A percentile compares a stretch with the other conserved stretches of the same genome.
These are phyloP conservation scores for Scotopteryx bipunctaria DNA, from an alignment of 2,888 invertebrate genomes.

Conservation along the genomic window DNA sequence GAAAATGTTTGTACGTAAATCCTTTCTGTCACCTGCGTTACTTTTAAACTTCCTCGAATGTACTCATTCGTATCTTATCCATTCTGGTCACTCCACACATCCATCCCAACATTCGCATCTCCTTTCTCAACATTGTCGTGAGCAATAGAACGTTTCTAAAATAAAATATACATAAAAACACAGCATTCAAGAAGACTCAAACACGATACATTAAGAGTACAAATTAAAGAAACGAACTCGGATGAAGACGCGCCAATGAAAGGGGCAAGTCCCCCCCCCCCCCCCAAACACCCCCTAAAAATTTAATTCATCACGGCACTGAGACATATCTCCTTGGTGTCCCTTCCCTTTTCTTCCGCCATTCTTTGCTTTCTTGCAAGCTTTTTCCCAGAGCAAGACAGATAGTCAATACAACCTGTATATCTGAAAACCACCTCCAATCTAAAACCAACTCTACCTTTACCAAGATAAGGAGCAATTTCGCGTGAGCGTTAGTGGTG, in stretches of 20 bases:
- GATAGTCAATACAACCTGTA: slow-evolving; percentile 52
- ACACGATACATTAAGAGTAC: slow-evolving; percentile 58
- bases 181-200: slow-evolving; percentile 31
- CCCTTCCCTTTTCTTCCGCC: slow-evolving; percentile 78
- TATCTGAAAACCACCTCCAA: slow-evolving; percentile 40
- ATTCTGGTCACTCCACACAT: no score
- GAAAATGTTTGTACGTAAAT: background rate
- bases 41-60: no score
- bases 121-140: no score
- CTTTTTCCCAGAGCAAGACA: slow-evolving; percentile 74
- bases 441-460: slow-evolving; percentile 34
- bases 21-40: no score
- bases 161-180: background rate
- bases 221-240: slow-evolving; percentile 75
- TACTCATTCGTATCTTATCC: no score
- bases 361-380: slow-evolving; percentile 82
- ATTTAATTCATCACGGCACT: slow-evolving; percentile 82
- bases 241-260: slow-evolving; percentile 76
- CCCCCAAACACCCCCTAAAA: slow-evolving; percentile 77
- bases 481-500: slow-evolving; percentile 5
- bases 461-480: background rate
- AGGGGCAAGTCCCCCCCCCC: slow-evolving; percentile 65
- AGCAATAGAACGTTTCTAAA: background rate
- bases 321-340: slow-evolving; percentile 79
- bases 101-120: no score